Percentiles rank a stretch among this genome's conserved stretches.
phyloP scores from a whole-genome alignment of 2,888 invertebrate genomes.

The Spicauda simplicius region DNA sequence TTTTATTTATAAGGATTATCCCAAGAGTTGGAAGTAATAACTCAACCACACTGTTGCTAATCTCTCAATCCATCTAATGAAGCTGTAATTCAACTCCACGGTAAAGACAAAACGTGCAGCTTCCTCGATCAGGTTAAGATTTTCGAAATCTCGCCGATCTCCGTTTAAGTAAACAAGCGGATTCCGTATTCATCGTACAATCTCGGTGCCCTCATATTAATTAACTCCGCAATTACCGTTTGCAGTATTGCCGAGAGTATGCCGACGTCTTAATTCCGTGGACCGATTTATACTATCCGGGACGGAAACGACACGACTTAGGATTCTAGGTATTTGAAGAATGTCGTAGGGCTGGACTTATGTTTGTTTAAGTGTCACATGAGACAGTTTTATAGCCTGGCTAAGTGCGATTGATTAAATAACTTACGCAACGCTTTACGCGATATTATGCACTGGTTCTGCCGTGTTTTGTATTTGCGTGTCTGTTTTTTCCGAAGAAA shows the following conservation, averaged over 20 bases:
- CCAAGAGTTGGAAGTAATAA: not conserved
- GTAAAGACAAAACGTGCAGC: slow-evolving; percentile 24
- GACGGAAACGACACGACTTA: slow-evolving; percentile 42
- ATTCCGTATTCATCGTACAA: slow-evolving; percentile 32
- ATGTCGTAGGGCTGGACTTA: not conserved
- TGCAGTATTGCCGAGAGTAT: slow-evolving; percentile 33
- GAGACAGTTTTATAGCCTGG: too few species aligned
- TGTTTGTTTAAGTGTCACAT: not conserved
- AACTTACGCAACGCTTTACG: too few species aligned
- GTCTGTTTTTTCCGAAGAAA: too few species aligned
- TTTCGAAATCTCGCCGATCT: slow-evolving; percentile 35
- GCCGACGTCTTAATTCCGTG: slow-evolving; percentile 54
- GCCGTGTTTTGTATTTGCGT: too few species aligned
- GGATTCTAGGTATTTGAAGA: not conserved
- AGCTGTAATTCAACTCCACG: slow-evolving; percentile 14
- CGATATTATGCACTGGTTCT: too few species aligned
- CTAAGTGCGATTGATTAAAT: too few species aligned
- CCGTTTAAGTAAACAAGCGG: slow-evolving; percentile 35
- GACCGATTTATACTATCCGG: slow-evolving; percentile 49
- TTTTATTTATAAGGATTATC: too few species aligned
- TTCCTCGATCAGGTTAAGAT: slow-evolving; percentile 23
- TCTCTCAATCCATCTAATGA: slow-evolving; percentile 18
- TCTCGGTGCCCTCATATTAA: slow-evolving; percentile 51
- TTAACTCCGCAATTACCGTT: slow-evolving; percentile 51
- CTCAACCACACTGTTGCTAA: not conserved